These are phyloP conservation scores for Todiramphus saurophagus DNA, from an alignment of 2,113 vertebrate genomes.

Conservation along the genomic window DNA sequence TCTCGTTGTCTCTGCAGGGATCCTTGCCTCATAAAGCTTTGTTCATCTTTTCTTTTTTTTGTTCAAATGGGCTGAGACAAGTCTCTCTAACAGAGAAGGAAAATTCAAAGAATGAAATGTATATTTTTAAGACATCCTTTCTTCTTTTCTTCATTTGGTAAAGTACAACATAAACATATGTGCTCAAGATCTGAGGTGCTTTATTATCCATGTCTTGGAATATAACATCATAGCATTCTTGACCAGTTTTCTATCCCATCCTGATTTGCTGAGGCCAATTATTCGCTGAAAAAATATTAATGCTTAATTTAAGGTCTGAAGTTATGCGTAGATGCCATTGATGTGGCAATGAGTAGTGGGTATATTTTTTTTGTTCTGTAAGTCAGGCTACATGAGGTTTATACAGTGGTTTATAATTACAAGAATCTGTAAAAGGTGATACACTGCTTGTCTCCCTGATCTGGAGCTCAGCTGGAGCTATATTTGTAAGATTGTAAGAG, in stretches of 20 bases:
- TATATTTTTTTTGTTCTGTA: not conserved
- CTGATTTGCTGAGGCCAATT: not conserved
- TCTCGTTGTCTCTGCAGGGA: not conserved
- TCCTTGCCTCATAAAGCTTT: not conserved
- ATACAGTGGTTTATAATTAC: not conserved
- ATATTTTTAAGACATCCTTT: not conserved
- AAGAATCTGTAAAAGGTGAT: not conserved
- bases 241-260: not conserved
- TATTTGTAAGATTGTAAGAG: not conserved
- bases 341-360: not conserved
- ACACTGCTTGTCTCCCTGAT: not conserved
- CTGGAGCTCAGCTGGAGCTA: not conserved
- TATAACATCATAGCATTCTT: not conserved
- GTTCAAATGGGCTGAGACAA: not conserved
- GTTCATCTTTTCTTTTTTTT: not conserved
- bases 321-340: not conserved
- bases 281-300: not conserved
- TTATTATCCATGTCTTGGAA: not conserved
- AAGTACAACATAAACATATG: not conserved
- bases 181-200: not conserved
- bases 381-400: not conserved
- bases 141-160: not conserved
- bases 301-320: not conserved
- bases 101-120: not conserved
- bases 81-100: not conserved